phyloP scores from a whole-genome alignment of 2,888 invertebrate genomes.

The Meteorus colon region DNA sequence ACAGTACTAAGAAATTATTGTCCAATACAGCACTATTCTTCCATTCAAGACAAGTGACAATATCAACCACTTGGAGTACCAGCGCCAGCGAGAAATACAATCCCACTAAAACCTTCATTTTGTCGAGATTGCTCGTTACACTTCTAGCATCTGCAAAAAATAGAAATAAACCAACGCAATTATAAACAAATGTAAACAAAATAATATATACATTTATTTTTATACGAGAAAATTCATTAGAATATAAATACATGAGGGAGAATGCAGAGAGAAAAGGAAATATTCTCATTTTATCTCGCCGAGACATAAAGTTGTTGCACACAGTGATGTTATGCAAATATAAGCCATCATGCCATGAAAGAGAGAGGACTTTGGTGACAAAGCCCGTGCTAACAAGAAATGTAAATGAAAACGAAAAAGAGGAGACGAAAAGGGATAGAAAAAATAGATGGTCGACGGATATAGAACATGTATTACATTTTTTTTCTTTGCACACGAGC shows the following conservation, averaged over 20 bases:
- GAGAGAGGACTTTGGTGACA: conserved; percentile 2
- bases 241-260: not conserved
- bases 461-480: no score
- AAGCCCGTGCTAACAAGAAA: conserved; percentile 3
- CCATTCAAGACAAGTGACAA: conserved; percentile 72
- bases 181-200: not conserved
- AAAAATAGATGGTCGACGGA: not conserved
- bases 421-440: not conserved
- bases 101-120: conserved; percentile 65
- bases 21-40: conserved; percentile 77
- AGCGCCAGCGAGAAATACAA: conserved; percentile 52
- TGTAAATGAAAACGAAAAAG: conserved; percentile 2
- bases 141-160: conserved; percentile 53
- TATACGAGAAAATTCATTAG: not conserved
- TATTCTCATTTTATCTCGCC: not conserved
- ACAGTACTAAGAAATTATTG: conserved; percentile 79
- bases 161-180: conserved; percentile 13
- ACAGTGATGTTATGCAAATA: not conserved
- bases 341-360: not conserved
- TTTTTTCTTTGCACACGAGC: no score
- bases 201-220: not conserved
- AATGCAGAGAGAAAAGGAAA: not conserved
- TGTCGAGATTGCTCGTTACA: conserved; percentile 49
- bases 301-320: conserved; percentile 2
- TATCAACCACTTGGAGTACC: conserved; percentile 58